A percentile compares a stretch with the other conserved stretches of the same genome.
These are phyloP conservation scores for Hypomesus transpacificus DNA, from an alignment of 2,113 vertebrate species.

Conservation along the genomic window DNA sequence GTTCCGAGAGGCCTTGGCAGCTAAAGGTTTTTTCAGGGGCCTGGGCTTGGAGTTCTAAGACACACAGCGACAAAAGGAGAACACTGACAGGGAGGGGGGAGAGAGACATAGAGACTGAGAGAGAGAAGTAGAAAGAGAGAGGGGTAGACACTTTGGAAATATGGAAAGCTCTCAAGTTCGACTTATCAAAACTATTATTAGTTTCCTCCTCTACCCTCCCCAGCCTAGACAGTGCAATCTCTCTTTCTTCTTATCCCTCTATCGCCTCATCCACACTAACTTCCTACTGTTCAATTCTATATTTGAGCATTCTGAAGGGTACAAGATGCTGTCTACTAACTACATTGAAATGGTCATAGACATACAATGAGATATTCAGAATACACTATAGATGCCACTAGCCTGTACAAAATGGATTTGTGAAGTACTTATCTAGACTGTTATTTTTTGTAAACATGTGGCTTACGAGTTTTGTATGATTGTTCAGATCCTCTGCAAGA, in stretches of 20 bases:
- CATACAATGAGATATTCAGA: constrained; percentile 19
- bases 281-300: constrained; percentile 21
- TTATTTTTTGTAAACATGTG: constrained; percentile 39
- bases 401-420: constrained; percentile 17
- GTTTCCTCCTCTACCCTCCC: constrained; percentile 1
- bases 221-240: constrained; percentile 13
- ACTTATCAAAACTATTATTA: too few species aligned
- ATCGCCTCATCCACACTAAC: constrained; percentile 19
- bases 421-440: constrained; percentile 32
- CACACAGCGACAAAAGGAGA: background rate
- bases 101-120: background rate
- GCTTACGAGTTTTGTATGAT: constrained; percentile 36
- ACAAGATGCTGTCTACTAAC: constrained; percentile 40
- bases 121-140: background rate
- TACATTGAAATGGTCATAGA: constrained; percentile 29
- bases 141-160: background rate
- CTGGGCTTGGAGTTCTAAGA: constrained; percentile 77
- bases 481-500: constrained; percentile 29
- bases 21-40: constrained; percentile 93
- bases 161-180: background rate
- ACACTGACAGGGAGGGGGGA: constrained; percentile 3
- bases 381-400: constrained; percentile 32
- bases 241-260: background rate
- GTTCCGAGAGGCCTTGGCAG: constrained; percentile 88
- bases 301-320: constrained; percentile 13